Evolutionary conservation across 2,888 invertebrate genomes (phyloP).

Genomic region (Chymomyza procnemis): DNA sequence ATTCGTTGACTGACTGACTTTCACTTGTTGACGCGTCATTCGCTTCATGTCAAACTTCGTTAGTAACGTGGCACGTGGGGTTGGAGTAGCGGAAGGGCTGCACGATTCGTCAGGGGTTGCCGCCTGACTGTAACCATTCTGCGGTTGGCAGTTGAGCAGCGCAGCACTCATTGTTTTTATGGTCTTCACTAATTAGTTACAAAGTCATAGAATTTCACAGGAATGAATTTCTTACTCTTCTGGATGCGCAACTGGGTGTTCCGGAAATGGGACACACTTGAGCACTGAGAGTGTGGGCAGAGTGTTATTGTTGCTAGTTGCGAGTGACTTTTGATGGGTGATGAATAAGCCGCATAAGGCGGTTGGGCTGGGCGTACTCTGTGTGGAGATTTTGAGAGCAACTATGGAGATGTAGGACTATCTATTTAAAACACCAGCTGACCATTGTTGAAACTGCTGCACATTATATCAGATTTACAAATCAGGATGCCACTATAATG

Average conservation of each 20-base stretch:
- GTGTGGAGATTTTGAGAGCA: no score
- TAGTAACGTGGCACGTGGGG: slow-evolving; percentile 30
- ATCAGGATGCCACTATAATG: no score
- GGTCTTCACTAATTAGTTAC: slow-evolving; percentile 76
- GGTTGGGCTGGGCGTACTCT: no score
- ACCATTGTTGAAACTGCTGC: no score
- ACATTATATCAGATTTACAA: no score
- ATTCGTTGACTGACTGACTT: slow-evolving; percentile 35
- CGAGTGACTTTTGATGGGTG: slow-evolving; percentile 27
- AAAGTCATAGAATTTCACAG: slow-evolving; percentile 74
- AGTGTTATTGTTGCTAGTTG: slow-evolving; percentile 46
- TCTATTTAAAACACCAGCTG: no score
- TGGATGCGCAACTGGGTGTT: slow-evolving; percentile 6
- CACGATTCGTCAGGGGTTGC: slow-evolving; percentile 35
- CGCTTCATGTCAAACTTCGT: slow-evolving; percentile 67
- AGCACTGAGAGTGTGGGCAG: slow-evolving; percentile 17
- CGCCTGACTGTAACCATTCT: slow-evolving; percentile 28
- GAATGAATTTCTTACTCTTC: slow-evolving; percentile 55
- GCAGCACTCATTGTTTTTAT: slow-evolving; percentile 70
- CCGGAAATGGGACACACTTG: slow-evolving; percentile 10
- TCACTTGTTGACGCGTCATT: slow-evolving; percentile 61
- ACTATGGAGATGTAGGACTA: no score
- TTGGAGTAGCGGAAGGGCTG: slow-evolving; percentile 25
- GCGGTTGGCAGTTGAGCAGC: slow-evolving; percentile 29
- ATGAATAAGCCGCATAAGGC: slow-evolving; percentile 42